Evolutionary conservation across 2,113 vertebrate species (phyloP).

Genomic region (Callospermophilus lateralis): DNA sequence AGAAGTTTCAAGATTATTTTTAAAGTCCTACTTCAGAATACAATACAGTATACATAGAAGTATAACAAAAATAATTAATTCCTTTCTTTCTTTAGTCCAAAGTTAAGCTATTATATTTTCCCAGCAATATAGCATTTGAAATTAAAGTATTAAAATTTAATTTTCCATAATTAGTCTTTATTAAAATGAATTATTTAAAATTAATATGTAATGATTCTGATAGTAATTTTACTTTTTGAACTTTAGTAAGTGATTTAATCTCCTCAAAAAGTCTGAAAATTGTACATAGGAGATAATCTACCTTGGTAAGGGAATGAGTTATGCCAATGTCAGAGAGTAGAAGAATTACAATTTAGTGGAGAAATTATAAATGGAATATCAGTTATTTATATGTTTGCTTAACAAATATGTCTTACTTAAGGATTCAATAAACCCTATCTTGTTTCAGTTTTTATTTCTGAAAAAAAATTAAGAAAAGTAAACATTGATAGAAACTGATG

Average conservation of each 20-base stretch:
- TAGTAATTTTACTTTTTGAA: slow-evolving; percentile 61
- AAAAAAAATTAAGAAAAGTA: not conserved
- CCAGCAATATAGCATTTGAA: slow-evolving; percentile 64
- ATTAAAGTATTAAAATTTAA: slow-evolving; percentile 83
- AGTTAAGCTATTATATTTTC: slow-evolving; percentile 61
- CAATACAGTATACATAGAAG: not conserved
- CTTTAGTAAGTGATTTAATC: slow-evolving; percentile 66
- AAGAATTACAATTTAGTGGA: not conserved
- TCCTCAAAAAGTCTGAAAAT: slow-evolving; percentile 52
- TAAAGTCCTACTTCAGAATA: slow-evolving; percentile 25
- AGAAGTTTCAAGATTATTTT: slow-evolving; percentile 47
- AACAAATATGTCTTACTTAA: not conserved
- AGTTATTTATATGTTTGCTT: not conserved
- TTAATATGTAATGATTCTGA: slow-evolving; percentile 70
- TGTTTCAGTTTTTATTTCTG: not conserved
- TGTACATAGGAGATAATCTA: slow-evolving; percentile 41
- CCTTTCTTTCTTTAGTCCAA: slow-evolving; percentile 45
- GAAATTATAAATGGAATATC: not conserved
- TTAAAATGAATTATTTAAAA: slow-evolving; percentile 78
- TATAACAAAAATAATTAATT: slow-evolving; percentile 71
- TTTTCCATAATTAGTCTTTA: slow-evolving; percentile 72
- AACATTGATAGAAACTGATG: too few species aligned
- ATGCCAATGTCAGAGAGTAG: not conserved
- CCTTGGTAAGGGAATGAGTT: not conserved
- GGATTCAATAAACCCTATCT: not conserved